A percentile compares a stretch with the other conserved stretches of the same genome.
Conservation (phyloP, 92 coral and sea anemone species). For the Parazoanthus atlanticus region DNA sequence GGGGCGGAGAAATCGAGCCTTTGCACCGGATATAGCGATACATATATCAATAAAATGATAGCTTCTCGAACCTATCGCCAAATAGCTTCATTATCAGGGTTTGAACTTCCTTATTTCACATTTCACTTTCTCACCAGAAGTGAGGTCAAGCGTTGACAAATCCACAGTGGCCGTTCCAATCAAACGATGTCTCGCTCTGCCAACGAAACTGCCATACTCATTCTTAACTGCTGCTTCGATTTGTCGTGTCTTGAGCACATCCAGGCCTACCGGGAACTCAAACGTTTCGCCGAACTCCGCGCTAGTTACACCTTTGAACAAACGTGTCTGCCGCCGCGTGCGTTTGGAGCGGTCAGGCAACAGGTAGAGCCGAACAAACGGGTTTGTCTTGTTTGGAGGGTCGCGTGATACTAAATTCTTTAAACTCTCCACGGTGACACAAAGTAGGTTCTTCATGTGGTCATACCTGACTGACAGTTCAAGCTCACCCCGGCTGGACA, state of each 20-base stretch:
- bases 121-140: conserved; percentile 59
- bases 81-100: neutral
- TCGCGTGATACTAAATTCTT: conserved; percentile 76
- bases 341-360: conserved; percentile 96
- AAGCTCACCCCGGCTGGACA: conserved; percentile 77
- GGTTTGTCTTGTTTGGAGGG: conserved; percentile 83
- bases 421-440: conserved; percentile 74
- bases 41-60: too few relatives aligned
- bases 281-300: conserved; percentile 86
- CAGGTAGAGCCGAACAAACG: conserved; percentile 91
- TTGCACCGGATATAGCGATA: too few relatives aligned
- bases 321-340: conserved; percentile 79
- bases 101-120: conserved; percentile 67
- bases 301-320: conserved; percentile 64
- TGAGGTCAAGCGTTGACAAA: conserved; percentile 71
- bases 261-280: conserved; percentile 81
- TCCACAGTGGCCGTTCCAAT: conserved; percentile 78
- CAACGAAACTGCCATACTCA: conserved; percentile 71
- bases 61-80: neutral
- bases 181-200: conserved; percentile 73
- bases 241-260: conserved; percentile 69
- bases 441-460: conserved; percentile 77
- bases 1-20: too few relatives aligned
- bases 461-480: conserved; percentile 76
- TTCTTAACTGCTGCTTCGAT: conserved; percentile 94